Base-by-base conservation (phyloP, 2,113 vertebrate species). In the Ancistrus triradiatus region DNA sequence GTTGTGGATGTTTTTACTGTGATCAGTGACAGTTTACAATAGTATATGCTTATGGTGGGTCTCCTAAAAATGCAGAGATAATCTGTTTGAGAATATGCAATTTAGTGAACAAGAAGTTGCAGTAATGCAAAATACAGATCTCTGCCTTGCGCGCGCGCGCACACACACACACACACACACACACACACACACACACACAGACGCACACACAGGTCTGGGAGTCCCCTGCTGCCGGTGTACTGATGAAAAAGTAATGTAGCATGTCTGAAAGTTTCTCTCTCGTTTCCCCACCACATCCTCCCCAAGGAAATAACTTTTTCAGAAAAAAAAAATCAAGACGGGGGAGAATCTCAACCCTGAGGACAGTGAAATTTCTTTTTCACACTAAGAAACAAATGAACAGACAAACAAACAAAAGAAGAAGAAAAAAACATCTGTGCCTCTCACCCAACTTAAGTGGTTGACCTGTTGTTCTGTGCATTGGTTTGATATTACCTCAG, bases 171-270 rank as follows among this genome's bases (percentile, higher is more conserved):
- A 28, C 60, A 58, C 37, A 38, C 56, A 61, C 48, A 66, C 24
- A 35, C 53, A 60, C 31, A 56, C 53, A 62, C 58, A 25, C 19
- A 21, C 38, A 65, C 59, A 52, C 51, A 60, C 42, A 31, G n/a
- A 22, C 48, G 53, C 63, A 71, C 27, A n/a, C 44, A 46, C 43
- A 40, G 31, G 55, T 59, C 83, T 80, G 76, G 85, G 85, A 77
- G 57, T 68, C 64, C 44, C 75, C 53, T 68, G 51, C 65, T 74
- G 69, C 69, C 40, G 37, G 61, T 83, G 79, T 78, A 83, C 83
- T 85, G 86, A 87, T 87, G 87, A 87, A 87, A 89, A 87, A 84
- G 81, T 85, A 86, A 87, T 85, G 83, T 85, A 83, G 72, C 85
- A 81, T 83, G 83, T 85, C 82, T 82, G 79, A 74, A 78, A 83